phyloP scores from a whole-genome alignment of 2,797 vertebrate genomes.

The Cottoperca gobio region DNA sequence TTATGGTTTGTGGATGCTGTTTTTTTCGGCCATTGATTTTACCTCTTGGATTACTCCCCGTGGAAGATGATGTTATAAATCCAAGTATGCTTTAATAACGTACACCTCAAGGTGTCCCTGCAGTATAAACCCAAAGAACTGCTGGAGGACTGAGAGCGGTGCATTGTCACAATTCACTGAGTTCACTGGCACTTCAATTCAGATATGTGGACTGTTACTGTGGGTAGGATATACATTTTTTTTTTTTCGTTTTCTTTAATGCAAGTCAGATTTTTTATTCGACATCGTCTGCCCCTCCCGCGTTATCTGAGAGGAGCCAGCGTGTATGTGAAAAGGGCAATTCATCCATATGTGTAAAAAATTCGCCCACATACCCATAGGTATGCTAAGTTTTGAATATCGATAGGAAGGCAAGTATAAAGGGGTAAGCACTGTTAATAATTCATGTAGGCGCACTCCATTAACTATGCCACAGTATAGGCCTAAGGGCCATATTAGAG shows the following conservation, averaged over 20 bases:
- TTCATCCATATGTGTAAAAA: conserved; percentile 66
- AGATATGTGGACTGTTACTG: conserved; percentile 53
- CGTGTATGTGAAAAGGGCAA: conserved; percentile 63
- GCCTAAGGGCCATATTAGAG: conserved; percentile 71
- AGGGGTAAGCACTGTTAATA: conserved; percentile 80
- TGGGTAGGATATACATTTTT: conserved; percentile 20
- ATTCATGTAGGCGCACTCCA: conserved; percentile 78
- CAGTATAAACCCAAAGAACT: conserved; percentile 48
- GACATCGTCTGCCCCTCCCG: conserved; percentile 40
- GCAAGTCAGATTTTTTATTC: conserved; percentile 64
- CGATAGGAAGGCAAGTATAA: conserved; percentile 76
- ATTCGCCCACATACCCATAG: conserved; percentile 68
- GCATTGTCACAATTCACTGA: conserved; percentile 54
- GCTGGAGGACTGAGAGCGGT: conserved; percentile 18
- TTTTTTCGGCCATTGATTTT: conserved; percentile 75
- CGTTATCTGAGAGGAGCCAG: conserved; percentile 52
- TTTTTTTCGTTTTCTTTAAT: conserved; percentile 37
- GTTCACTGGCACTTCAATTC: conserved; percentile 50
- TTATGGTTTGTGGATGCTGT: conserved; percentile 66
- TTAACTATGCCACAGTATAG: conserved; percentile 74
- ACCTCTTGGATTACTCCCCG: conserved; percentile 69
- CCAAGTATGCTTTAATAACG: conserved; percentile 69
- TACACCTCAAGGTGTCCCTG: conserved; percentile 74
- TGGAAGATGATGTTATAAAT: conserved; percentile 74
- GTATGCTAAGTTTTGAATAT: conserved; percentile 72